Conservation (phyloP, 2,113 vertebrate genomes). For the Xiphophorus couchianus region DNA sequence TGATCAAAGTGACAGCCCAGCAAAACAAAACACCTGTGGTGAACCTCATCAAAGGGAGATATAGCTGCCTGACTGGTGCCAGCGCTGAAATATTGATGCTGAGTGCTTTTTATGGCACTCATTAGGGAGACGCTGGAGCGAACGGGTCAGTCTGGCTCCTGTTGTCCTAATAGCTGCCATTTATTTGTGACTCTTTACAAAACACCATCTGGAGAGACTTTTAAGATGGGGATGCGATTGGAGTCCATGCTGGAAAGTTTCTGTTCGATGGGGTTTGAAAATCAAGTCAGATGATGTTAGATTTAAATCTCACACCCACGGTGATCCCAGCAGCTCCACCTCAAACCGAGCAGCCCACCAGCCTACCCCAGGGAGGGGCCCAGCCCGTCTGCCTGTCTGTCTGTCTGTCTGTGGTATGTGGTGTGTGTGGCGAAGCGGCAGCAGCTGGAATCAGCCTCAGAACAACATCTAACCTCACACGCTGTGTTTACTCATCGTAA, state of each 20-base stretch:
- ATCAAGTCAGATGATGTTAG: neutral
- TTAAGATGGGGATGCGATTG: neutral
- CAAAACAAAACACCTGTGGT: constrained; percentile 58
- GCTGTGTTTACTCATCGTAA: constrained; percentile 28
- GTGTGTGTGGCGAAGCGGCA: constrained; percentile 50
- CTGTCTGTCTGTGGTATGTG: constrained; percentile 67
- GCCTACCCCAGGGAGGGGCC: constrained; percentile 27
- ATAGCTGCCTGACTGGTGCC: constrained; percentile 37
- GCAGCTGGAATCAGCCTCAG: constrained; percentile 54
- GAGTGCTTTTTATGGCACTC: constrained; percentile 57
- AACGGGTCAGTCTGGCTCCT: constrained; percentile 54
- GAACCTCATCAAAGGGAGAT: constrained; percentile 62
- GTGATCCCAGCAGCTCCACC: constrained; percentile 25
- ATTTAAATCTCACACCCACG: constrained; percentile 19
- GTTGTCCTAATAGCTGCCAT: constrained; percentile 41
- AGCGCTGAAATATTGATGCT: constrained; percentile 72
- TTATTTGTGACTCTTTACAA: constrained; percentile 47
- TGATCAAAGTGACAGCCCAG: constrained; percentile 20
- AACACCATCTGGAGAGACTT: neutral
- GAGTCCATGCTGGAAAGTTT: neutral
- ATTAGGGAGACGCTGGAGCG: constrained; percentile 61
- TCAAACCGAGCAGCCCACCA: constrained; percentile 16
- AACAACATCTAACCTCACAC: constrained; percentile 50
- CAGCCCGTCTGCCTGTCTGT: constrained; percentile 56
- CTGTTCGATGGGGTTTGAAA: neutral